phyloP scores from a whole-genome alignment of 2,888 invertebrate genomes.

The Smittia aterrima region DNA sequence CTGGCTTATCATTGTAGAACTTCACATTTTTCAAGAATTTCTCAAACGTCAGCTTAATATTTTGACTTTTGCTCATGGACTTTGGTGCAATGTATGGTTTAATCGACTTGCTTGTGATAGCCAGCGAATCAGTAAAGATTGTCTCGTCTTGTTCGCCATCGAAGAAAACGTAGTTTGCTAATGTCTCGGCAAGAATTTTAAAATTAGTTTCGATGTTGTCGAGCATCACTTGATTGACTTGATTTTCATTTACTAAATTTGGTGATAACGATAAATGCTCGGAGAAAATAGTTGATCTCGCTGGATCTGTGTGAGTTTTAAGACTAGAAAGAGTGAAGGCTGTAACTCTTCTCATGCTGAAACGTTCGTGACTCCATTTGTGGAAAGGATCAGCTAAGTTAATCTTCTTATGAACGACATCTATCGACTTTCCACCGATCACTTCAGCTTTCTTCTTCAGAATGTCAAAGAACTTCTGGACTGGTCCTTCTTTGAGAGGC shows the following conservation, averaged over 20 bases:
- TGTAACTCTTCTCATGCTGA: slow-evolving; percentile 85
- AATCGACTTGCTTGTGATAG: slow-evolving; percentile 73
- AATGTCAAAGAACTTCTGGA: slow-evolving; percentile 65
- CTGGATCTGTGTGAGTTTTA: slow-evolving; percentile 52
- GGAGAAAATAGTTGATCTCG: slow-evolving; percentile 51
- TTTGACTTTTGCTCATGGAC: slow-evolving; percentile 65
- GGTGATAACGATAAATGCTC: slow-evolving; percentile 43
- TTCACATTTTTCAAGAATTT: slow-evolving; percentile 78
- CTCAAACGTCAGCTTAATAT: slow-evolving; percentile 69
- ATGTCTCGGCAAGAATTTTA: slow-evolving; percentile 73
- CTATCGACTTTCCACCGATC: slow-evolving; percentile 57
- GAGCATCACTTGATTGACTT: not conserved
- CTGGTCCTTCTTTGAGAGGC: slow-evolving; percentile 82
- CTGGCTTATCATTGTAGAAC: slow-evolving; percentile 65
- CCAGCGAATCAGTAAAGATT: slow-evolving; percentile 73
- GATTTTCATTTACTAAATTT: not conserved
- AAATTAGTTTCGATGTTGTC: slow-evolving; percentile 58
- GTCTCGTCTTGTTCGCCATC: slow-evolving; percentile 58
- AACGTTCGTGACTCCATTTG: slow-evolving; percentile 97
- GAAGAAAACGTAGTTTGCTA: slow-evolving; percentile 80
- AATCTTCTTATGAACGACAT: slow-evolving; percentile 90
- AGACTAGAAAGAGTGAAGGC: slow-evolving; percentile 88
- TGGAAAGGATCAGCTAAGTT: slow-evolving; percentile 88
- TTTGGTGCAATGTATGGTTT: slow-evolving; percentile 73
- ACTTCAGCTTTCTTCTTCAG: slow-evolving; percentile 60